Base-by-base conservation (phyloP, 1,140 invertebrate species). In the Orchestia grillus region DNA sequence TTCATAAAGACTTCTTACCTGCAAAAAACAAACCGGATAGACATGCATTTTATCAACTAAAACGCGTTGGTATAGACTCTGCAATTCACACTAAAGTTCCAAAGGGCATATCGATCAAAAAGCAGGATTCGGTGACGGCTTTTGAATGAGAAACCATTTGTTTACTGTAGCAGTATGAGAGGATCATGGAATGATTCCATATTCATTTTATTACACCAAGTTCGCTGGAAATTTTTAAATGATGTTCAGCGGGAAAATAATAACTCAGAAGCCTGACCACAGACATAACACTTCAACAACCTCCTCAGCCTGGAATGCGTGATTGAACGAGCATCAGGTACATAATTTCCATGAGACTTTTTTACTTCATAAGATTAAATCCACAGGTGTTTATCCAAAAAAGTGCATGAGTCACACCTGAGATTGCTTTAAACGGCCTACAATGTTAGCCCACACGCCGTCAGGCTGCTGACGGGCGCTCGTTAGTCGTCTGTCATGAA, bases 401-500 rank as follows among this genome's bases (percentile, higher is more conserved):
- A 77, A 36, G 28, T 28, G 11, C 36, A 3, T 77, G 28, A 77
- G 62, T 77, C 62, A 77, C 11, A 36, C 62, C 28, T 77, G 62
- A 77, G 28, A 23, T 3, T 77, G 62, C 62, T 77, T 77, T 77
- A 77, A 15, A 77, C 11, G 28, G 62, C 62, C 62, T 77, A 77
- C 62, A 77, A 15, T 28, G 28, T 36, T 77, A 28, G 62, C 62
- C 62, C 62, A 77, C 62, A 15, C 62, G 28, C 62, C 11, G 28
- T 77, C 62, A 77, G 28, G 62, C 15, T 36, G 62, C 62, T 77
- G 62, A 77, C 62, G 43, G 92, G 41, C 6, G 92, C 44, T 94
- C 92, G 92, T 94, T 94, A 94, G 92, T 44, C 44, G 36, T 44
- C 40, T 47, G 92, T 94, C 92, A 94, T 19, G 44, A 94, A 11